Evolutionary conservation across 2,113 vertebrate genomes (phyloP), one percentile per base, ranked within the genome.

Genomic region (Nematolebias whitei): DNA sequence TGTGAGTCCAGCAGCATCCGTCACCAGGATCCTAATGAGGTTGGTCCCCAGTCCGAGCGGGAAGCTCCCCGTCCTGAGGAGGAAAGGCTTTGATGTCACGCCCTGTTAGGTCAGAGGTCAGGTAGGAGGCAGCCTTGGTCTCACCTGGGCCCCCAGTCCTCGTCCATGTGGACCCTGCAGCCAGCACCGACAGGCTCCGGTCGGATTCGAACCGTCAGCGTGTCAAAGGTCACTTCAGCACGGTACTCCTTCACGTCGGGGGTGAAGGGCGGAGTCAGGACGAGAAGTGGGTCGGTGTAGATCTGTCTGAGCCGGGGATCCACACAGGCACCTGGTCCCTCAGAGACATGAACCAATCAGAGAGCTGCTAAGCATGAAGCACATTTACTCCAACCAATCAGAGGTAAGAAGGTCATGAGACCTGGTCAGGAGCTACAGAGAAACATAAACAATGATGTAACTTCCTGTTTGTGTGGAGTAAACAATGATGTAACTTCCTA

Each of bases 21-120:
- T 93, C 71, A 98, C 77, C 24, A 97, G 69, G 88, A 98, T 61
- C 59, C 88, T 88, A 69, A 98, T 92, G 86, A 87, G 90, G 87
- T 95, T 97, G 85, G 92, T 63, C 56, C 96, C 97, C 8, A 98
- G 92, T 57, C 96, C 96, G 6, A 98, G 86, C 0, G 96, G 95
- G 49, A 95, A 96, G 84, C 90, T 95, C 14, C 92, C 94, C 88
- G 84, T 79, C 65, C 96, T 98, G 87, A 13, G 65, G 20, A 44
- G 11, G 24, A 35, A 11, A 45, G 5, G 10, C 1, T 19, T 41
- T 24, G 22, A 41, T 13, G n/a, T n/a, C 12, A 8, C 2, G 50
- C 2, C 12, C 10, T 14, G 8, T 20, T 29, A 15, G 18, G 1
- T 29, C 0, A 52, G 29, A 1, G 52, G 29, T 66, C 18, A n/a